Evolutionary conservation across 2,888 invertebrate genomes (phyloP).

Genomic region (Synanthedon tipuliformis): DNA sequence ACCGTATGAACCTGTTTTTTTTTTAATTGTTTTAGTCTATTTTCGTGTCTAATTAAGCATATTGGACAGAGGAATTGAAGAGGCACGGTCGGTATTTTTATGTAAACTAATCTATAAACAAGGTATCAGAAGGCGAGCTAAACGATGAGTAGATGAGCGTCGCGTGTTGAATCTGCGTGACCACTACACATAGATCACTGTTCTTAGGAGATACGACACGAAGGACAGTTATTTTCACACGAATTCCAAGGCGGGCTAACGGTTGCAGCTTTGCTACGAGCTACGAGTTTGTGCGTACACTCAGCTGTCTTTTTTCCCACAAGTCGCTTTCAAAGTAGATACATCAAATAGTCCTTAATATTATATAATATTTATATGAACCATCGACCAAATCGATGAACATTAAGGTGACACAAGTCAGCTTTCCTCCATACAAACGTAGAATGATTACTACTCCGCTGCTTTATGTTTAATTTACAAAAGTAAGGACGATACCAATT

Average conservation of each 20-base stretch:
- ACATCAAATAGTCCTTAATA: too few species aligned
- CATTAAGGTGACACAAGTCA: too few species aligned
- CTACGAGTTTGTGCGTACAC: neutral
- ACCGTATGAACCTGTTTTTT: too few species aligned
- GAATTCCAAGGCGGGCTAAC: constrained; percentile 9
- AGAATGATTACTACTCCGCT: too few species aligned
- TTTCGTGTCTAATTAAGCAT: neutral
- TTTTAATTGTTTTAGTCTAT: too few species aligned
- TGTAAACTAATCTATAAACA: constrained; percentile 34
- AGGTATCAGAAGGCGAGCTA: constrained; percentile 36
- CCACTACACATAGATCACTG: constrained; percentile 48
- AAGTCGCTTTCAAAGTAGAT: neutral
- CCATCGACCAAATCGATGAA: too few species aligned
- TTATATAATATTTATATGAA: too few species aligned
- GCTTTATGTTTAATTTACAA: too few species aligned
- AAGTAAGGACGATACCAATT: too few species aligned
- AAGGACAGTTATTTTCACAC: constrained; percentile 51
- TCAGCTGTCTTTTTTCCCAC: neutral
- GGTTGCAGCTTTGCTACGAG: too few species aligned
- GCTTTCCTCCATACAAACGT: too few species aligned
- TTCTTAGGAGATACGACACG: constrained; percentile 45
- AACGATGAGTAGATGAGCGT: constrained; percentile 29
- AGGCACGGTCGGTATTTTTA: constrained; percentile 45
- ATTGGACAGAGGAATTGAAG: constrained; percentile 23
- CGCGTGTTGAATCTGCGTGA: constrained; percentile 51